These are phyloP conservation scores for Caerostris extrusa DNA, from an alignment of 1,140 invertebrate species.

Conservation along the genomic window DNA sequence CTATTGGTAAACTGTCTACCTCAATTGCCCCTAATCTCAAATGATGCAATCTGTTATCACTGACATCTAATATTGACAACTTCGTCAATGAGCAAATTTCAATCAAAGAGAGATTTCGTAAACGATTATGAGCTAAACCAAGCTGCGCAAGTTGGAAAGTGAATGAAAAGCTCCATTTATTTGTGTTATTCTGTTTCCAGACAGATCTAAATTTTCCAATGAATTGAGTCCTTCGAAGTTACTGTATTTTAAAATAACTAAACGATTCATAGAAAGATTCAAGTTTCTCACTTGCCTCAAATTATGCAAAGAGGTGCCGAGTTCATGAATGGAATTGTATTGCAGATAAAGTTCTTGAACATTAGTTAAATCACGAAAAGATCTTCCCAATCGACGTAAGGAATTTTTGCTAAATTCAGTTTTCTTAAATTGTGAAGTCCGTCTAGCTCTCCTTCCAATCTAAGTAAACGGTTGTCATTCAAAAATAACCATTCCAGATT, in stretches of 20 bases:
- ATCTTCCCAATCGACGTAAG: constrained; percentile 20
- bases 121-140: constrained; percentile 54
- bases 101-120: constrained; percentile 45
- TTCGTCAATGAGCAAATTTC: constrained; percentile 48
- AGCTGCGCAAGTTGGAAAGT: background rate
- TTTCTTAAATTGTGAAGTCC: constrained; percentile 35
- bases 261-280: constrained; percentile 60
- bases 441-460: constrained; percentile 67
- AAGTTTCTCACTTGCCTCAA: constrained; percentile 49
- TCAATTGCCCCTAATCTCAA: background rate
- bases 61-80: constrained; percentile 39
- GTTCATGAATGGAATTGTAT: constrained; percentile 44
- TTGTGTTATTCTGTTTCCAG: constrained; percentile 35
- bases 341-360: constrained; percentile 63
- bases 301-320: constrained; percentile 48
- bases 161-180: constrained; percentile 54
- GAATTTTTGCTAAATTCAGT: constrained; percentile 59
- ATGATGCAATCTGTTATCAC: constrained; percentile 35
- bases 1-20: background rate
- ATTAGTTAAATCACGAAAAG: constrained; percentile 46
- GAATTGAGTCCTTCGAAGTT: constrained; percentile 26
- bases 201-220: constrained; percentile 63
- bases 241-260: background rate
- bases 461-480: constrained; percentile 54
- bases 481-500: constrained; percentile 64